These are phyloP conservation scores for Gandaritis pyraliata DNA, from an alignment of 2,888 invertebrate species.

Conservation along the genomic window DNA sequence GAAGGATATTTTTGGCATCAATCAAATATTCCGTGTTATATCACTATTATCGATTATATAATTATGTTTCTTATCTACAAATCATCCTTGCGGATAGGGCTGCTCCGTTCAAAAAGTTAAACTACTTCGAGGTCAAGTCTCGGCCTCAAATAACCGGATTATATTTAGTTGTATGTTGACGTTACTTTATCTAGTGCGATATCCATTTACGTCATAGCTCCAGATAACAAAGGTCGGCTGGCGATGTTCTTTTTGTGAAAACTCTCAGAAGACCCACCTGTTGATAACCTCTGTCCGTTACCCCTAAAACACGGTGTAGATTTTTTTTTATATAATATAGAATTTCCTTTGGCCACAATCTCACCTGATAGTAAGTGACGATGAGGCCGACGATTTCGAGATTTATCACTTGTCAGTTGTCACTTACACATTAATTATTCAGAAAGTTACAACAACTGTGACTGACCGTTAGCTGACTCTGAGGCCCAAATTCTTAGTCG, in stretches of 20 bases:
- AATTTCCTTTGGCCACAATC: too few relatives aligned
- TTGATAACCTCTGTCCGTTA: constrained; percentile 11
- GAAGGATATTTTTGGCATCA: too few relatives aligned
- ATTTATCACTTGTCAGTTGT: too few relatives aligned
- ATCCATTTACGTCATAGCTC: constrained; percentile 56
- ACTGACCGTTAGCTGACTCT: too few relatives aligned
- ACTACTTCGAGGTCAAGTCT: constrained; percentile 46
- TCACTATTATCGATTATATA: not conserved
- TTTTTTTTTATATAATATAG: too few relatives aligned
- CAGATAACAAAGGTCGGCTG: constrained; percentile 53
- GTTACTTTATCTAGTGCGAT: constrained; percentile 52
- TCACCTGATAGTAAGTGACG: too few relatives aligned
- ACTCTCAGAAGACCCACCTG: constrained; percentile 14
- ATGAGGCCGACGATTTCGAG: too few relatives aligned
- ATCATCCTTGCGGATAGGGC: not conserved
- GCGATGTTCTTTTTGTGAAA: not conserved
- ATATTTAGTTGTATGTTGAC: constrained; percentile 54
- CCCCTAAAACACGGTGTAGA: not conserved
- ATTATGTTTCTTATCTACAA: not conserved
- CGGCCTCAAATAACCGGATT: constrained; percentile 46
- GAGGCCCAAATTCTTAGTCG: too few relatives aligned
- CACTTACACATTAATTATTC: too few relatives aligned
- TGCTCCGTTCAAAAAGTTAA: constrained; percentile 32
- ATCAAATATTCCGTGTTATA: not conserved
- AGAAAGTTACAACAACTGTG: too few relatives aligned